Percentiles rank a stretch among this genome's conserved stretches.
Evolutionary conservation across 2,797 vertebrate species (phyloP).

Genomic region (Coendou prehensilis): DNA sequence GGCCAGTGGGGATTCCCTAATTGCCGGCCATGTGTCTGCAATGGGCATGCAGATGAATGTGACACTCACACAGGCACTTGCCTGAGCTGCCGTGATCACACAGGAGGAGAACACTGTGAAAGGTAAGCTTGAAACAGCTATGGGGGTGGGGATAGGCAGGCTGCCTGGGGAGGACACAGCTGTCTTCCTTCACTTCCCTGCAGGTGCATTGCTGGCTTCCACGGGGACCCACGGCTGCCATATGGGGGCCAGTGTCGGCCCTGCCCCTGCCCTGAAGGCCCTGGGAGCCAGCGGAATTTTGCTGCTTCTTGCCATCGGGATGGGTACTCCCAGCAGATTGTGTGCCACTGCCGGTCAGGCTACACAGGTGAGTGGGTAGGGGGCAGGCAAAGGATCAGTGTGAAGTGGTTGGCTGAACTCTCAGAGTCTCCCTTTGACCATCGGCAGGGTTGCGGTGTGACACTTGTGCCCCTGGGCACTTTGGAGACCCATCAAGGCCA

Average conservation of each 20-base stretch:
- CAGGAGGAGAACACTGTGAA: slow-evolving; percentile 94
- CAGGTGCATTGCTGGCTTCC: slow-evolving; percentile 95
- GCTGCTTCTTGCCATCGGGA: slow-evolving; percentile 97
- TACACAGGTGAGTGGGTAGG: slow-evolving; percentile 93
- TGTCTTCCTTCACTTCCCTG: background rate
- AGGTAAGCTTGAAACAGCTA: slow-evolving; percentile 87
- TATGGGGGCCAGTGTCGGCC: slow-evolving; percentile 94
- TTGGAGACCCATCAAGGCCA: slow-evolving; percentile 93
- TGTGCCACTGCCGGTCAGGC: slow-evolving; percentile 96
- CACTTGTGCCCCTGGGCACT: slow-evolving; percentile 96
- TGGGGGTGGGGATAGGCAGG: background rate
- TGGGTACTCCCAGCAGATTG: slow-evolving; percentile 92
- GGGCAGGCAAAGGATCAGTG: background rate
- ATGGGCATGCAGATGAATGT: slow-evolving; percentile 93
- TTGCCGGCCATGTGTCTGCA: slow-evolving; percentile 95
- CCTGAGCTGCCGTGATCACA: slow-evolving; percentile 92
- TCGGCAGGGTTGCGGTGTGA: slow-evolving; percentile 94
- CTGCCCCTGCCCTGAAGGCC: slow-evolving; percentile 96
- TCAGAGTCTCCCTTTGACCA: slow-evolving; percentile 42
- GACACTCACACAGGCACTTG: slow-evolving; percentile 92
- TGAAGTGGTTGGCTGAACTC: background rate
- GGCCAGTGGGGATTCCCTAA: slow-evolving; percentile 97
- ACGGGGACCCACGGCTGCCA: slow-evolving; percentile 94
- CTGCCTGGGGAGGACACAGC: background rate
- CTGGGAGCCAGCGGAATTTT: slow-evolving; percentile 93